Evolutionary conservation across 2,797 vertebrate genomes (phyloP).

Genomic region (Petrocephalus schoutedeni): DNA sequence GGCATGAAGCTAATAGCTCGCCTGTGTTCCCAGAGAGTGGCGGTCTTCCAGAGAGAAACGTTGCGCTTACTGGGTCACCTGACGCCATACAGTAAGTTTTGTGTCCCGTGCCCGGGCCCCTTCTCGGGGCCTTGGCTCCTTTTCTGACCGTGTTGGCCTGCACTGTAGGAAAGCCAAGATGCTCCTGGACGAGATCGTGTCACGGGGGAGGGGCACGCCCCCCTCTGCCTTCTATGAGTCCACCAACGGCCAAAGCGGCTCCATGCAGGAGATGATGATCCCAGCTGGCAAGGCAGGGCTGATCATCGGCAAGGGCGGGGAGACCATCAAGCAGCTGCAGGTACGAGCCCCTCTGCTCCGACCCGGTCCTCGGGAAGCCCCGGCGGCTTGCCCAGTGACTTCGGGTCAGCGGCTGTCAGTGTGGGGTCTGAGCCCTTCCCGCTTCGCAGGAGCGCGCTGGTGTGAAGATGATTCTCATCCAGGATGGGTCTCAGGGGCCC

Average conservation of each 20-base stretch:
- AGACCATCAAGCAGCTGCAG: constrained; percentile 93
- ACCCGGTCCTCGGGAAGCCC: not conserved
- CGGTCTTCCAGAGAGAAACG: constrained; percentile 77
- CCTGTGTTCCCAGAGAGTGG: constrained; percentile 70
- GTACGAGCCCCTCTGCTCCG: constrained; percentile 47
- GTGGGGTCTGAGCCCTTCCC: not conserved
- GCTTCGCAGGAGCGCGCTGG: constrained; percentile 77
- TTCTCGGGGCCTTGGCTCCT: too few relatives aligned
- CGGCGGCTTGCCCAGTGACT: not conserved
- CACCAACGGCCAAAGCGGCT: constrained; percentile 76
- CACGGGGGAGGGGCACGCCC: constrained; percentile 76
- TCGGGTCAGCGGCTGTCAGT: too few relatives aligned
- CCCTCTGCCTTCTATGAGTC: constrained; percentile 75
- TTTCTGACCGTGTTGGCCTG: not conserved
- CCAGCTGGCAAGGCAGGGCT: constrained; percentile 78
- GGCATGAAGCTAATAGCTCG: not conserved
- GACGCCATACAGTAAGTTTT: constrained; percentile 73
- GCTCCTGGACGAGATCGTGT: constrained; percentile 86
- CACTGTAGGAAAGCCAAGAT: constrained; percentile 77
- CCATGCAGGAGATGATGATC: constrained; percentile 89
- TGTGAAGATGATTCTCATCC: constrained; percentile 95
- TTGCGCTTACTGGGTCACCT: constrained; percentile 81
- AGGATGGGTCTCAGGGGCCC: constrained; percentile 86
- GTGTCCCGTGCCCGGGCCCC: not conserved
- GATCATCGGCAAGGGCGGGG: constrained; percentile 90